Evolutionary conservation across 2,888 invertebrate species (phyloP), one percentile per base, ranked within the genome.

Genomic region (Rhagophthalmus giganteus): DNA sequence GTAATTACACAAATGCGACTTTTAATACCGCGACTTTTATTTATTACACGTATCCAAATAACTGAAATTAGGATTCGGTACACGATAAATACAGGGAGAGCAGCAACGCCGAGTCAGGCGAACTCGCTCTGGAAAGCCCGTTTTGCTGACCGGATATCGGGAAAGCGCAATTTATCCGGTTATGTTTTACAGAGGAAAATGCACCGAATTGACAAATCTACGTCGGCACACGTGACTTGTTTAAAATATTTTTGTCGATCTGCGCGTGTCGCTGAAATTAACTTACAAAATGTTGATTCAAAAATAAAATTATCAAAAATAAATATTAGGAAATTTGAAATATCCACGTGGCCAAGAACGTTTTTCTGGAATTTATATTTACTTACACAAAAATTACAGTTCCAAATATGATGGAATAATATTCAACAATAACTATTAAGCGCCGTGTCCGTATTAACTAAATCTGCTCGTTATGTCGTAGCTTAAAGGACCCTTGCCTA

Each of bases 161-260:
- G 51, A 51, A 51, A 42, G 54, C 53, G 50, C 58, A 60, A 60
- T 62, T 62, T 61, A 64, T 61, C 57, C 58, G 58, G 59, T 59
- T 62, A 60, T 61, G 57, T 61, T 60, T 61, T 54, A 57, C 53
- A 57, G 50, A 57, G 58, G n/a, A 60, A 64, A 64, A 61, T 64
- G 58, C 58, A 54, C 15, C 30, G 44, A 54, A 54, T 51, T 51
- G 45, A 40, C 39, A 46, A 39, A 15, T 31, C 40, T 28, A 27
- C 34, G 45, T 51, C 51, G 46, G 51, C 51, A 45, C 13, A 33
- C 39, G 39, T 51, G 39, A 44, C 50, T 44, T 50, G 44, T 50
- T 42, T 42, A 28, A 37, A 25, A 10, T 30, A 13, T n/a, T 14
- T 14, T 14, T 34, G 35, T 37, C 20, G 25, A 34, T 34, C 27